Evolutionary conservation across 1,140 invertebrate genomes (phyloP), one percentile per base, ranked within the genome.

Genomic region (Lucilia sericata): DNA sequence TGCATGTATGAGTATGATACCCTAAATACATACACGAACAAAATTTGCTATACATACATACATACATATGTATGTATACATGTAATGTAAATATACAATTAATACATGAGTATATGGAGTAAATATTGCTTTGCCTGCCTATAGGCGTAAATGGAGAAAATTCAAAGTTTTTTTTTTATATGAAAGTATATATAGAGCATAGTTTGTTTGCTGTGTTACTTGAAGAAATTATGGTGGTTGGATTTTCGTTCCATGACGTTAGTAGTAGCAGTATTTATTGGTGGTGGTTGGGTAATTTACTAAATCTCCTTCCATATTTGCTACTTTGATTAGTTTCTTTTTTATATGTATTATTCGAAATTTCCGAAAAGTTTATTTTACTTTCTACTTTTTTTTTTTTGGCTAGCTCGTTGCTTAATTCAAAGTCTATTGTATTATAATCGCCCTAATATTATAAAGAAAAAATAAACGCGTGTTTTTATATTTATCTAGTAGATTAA

Each of bases 401-500:
- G 36, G 3, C 36, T 36, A 8, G 36, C 36, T 36, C 36, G 36
- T 36, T 36, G 36, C 14, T 10, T 10, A 51, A 51, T n/a, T n/a
- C 14, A 51, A 51, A n/a, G n/a, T n/a, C 51, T n/a, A 55, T 55
- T 13, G 13, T n/a, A 55, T 55, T 55, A n/a, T 55, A 55, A 55
- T 55, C 51, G 51, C 51, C 51, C 17, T 55, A 55, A n/a, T 55
- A 55, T 70, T 19, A 19, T 12, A 70, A 70, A 21, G 19, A 19
- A 70, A n/a, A 70, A 60, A n/a, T 60, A 36, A 78, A 78, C 34
- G 75, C 75, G 42, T 47, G 42, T 78, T 78, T 75, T 34, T 21
- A 19, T 78, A 47, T 78, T 78, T 78, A 78, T 78, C 36, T 47
- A 47, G 42, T 78, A 78, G 75, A 78, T 78, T 78, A 42, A 78